phyloP scores from a whole-genome alignment of 2,888 invertebrate genomes.

The Noctua janthina region DNA sequence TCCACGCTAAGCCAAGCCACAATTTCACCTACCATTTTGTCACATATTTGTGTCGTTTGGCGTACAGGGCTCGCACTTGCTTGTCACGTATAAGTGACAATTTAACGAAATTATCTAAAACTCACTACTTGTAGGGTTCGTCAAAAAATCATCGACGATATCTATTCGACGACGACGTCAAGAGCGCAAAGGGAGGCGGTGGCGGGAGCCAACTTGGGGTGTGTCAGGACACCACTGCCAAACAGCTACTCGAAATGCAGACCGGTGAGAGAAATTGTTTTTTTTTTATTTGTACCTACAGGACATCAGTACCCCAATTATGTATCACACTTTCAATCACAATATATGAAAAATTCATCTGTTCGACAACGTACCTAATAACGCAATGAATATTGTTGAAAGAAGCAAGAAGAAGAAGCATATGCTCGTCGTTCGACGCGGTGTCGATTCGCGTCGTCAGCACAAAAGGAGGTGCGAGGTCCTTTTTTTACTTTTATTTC shows the following conservation, averaged over 20 bases:
- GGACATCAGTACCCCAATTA: background rate
- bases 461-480: background rate
- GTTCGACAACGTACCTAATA: background rate
- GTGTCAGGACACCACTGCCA: constrained; percentile 29
- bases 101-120: background rate
- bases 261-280: constrained; percentile 32
- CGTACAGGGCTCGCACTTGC: too few relatives aligned
- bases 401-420: background rate
- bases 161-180: constrained; percentile 11
- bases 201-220: background rate
- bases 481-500: background rate
- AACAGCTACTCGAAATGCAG: constrained; percentile 24
- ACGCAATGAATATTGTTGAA: background rate
- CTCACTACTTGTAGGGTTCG: constrained; percentile 18
- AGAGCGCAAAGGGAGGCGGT: constrained; percentile 8
- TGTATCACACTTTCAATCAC: background rate
- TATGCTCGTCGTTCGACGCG: too few relatives aligned
- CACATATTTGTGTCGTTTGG: too few relatives aligned
- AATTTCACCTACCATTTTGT: too few relatives aligned
- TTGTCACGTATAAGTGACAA: too few relatives aligned
- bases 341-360: background rate
- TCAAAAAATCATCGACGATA: constrained; percentile 22
- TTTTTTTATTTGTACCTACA: background rate
- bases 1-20: too few relatives aligned
- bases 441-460: too few relatives aligned